Base-by-base conservation (phyloP, 2,113 vertebrate genomes). In the Prietella phreatophila region DNA sequence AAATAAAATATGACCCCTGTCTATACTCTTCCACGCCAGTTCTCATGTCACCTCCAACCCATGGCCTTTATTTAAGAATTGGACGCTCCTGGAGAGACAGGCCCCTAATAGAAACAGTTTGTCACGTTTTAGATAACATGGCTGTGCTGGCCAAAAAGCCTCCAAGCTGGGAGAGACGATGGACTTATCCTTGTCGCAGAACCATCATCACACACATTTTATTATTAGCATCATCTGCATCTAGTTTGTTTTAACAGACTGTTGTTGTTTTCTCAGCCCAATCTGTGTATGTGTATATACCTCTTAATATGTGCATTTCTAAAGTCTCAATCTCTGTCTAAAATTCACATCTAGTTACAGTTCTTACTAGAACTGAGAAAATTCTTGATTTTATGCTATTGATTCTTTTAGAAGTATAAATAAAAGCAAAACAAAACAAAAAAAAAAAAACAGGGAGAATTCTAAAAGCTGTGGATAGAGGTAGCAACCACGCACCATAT, bases 41-140 rank as follows among this genome's bases (percentile, higher is more conserved):
- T 82, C 83, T 63, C 36, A 27, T 86, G 87, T 91, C 89, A 91
- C 86, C 85, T 87, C 82, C 83, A 84, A 78, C 65, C 61, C 69
- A n/a, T 88, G 82, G 65, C 86, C 83, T 89, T 89, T 89, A 89
- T 89, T 88, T 88, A 91, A 89, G 88, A 78, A 87, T 87, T 42
- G 65, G 81, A 84, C n/a, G 73, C 79, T 85, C 65, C 30, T 8
- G 50, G 82, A 89, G 81, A 91, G 83, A 86, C 85, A 69, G 80
- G 55, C 53, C 20, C 22, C 87, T 89, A 88, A 91, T 78, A 58
- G 85, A 89, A 86, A 87, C 83, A 83, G 79, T 89, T 83, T 88
- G 82, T 91, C 82, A 81, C 87, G 83, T 84, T 90, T 73, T 83
- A 84, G 69, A 82, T 84, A 83, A 27, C n/a, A 89, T 85, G 83